Base-by-base conservation (phyloP, 1,140 invertebrate species). In the Ephestia elutella region DNA sequence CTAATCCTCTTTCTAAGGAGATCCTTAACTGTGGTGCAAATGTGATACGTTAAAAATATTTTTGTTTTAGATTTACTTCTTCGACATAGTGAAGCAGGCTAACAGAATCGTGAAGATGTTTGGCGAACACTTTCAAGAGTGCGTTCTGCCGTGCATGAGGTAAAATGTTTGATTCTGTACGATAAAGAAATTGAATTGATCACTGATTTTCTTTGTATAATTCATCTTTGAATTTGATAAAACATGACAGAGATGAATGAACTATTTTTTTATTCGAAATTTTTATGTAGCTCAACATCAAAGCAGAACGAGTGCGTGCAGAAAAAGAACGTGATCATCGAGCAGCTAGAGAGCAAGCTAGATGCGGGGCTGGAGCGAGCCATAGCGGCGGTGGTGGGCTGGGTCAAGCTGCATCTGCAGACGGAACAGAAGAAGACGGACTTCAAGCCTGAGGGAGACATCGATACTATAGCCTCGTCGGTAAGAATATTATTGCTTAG, bases 391-490 rank as follows among this genome's bases (percentile, higher is more conserved):
- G 93, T 99, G 19, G 93, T 96, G 59, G 94, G 95, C 17, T 99
- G 97, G 95, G 94, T 98, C 0, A 96, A 95, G 88, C 90, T 96
- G 51, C 94, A 98, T 75, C 90, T 99, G 1, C 94, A 97, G 83
- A 93, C 92, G 4, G 97, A 99, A 81, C 98, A 99, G 88, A 97
- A 96, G 80, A 98, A 98, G 81, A 95, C 94, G 0, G 98, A 99
- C 83, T 99, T 98, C 72, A 98, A 96, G 77, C 97, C 97, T 0
- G 98, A 99, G 85, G 94, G 91, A 5, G 94, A 96, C 72, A 92
- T 94, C 5, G 93, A 95, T 71, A 95, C 94, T 0, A 83, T 96
- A 20, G 92, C 93, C 7, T 95, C 94, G 21, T 86, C 92, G 3
- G 93, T 93, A 86, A n/a, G 2, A 25, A 25, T 25, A 73, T 73